Evolutionary conservation across 2,888 invertebrate genomes (phyloP), one percentile per base, ranked within the genome.

Genomic region (Bombyx huttoni): DNA sequence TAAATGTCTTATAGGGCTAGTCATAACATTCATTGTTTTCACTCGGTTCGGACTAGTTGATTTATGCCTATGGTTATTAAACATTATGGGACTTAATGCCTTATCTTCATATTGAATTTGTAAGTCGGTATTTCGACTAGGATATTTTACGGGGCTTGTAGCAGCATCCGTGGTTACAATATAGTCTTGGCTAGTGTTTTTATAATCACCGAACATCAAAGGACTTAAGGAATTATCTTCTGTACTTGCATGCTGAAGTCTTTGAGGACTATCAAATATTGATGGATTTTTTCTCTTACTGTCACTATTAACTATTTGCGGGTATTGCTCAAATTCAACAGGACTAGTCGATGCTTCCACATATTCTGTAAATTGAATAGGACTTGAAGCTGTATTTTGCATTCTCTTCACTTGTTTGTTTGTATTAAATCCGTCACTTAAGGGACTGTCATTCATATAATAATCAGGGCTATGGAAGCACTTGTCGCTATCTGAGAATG

Each of bases 401-500:
- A 56, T 51, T 54, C 59, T 61, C 48, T 47, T 54, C 45, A 58
- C 61, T 13, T 54, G 56, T 57, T 67, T 67, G 46, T 60, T 62
- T 53, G 58, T 54, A 53, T 58, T 58, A 34, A 54, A 56, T 46
- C 67, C 66, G 49, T 54, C 54, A 55, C 61, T 64, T 13, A 64
- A 34, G 34, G 75, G 73, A 55, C 73, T 73, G 46, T 70, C 63
- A 49, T 59, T 59, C 50, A 60, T 58, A 45, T 60, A 72, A 56
- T 76, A 80, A 53, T 82, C 80, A 49, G 82, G 81, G 56, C 85
- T 85, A 52, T 69, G 65, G 13, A 70, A 66, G 58, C 73, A 73
- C 60, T 80, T 83, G 48, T 83, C 82, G 46, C 63, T 74, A 59
- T 83, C 81, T 10, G 82, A 84, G 58, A 67, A 75, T 40, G 73